Evolutionary conservation across 2,888 invertebrate species (phyloP), one percentile per base, ranked within the genome.

Genomic region (Yponomeuta sedellus): DNA sequence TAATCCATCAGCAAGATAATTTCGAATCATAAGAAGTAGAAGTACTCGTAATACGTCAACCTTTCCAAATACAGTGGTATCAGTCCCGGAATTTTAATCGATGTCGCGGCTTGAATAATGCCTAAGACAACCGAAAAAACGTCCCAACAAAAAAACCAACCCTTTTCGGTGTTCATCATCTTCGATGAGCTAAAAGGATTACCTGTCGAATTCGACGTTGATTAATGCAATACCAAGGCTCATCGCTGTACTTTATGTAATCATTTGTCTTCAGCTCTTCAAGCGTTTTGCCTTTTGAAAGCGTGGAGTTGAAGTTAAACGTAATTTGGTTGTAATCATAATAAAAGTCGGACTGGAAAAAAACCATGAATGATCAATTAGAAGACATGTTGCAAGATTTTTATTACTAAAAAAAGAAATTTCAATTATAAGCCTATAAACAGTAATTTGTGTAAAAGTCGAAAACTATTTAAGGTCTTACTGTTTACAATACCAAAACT

Each of bases 41-140:
- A 79, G 73, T n/a, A n/a, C n/a, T n/a, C n/a, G n/a, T 76, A 74
- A 79, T 76, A 76, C 79, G 77, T 77, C 75, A 75, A 74, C 72
- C 12, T 71, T 71, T 72, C 75, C 78, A 75, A 81, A 83, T 81
- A 81, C 76, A 77, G 78, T 75, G 72, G 76, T 74, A 74, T 71
- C n/a, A 73, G 72, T 74, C 73, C 71, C 78, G 79, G 82, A 86
- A 85, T 85, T 79, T 82, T 81, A 83, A 85, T 79, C 79, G 80
- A 75, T 76, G 75, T 69, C 75, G 77, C 77, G 79, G 72, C 73
- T 81, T 74, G 75, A 81, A 80, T 79, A 75, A 76, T 68, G 69
- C 69, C 70, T 74, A 69, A 61, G 11, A 25, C 34, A 34, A 52
- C 44, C 66, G 67, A 72, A 77, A 75, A 79, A 78, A 76, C 74